Percentiles rank a stretch among this genome's conserved stretches.
Conservation (phyloP, 2,797 vertebrate genomes). For the Uromys caudimaculatus region DNA sequence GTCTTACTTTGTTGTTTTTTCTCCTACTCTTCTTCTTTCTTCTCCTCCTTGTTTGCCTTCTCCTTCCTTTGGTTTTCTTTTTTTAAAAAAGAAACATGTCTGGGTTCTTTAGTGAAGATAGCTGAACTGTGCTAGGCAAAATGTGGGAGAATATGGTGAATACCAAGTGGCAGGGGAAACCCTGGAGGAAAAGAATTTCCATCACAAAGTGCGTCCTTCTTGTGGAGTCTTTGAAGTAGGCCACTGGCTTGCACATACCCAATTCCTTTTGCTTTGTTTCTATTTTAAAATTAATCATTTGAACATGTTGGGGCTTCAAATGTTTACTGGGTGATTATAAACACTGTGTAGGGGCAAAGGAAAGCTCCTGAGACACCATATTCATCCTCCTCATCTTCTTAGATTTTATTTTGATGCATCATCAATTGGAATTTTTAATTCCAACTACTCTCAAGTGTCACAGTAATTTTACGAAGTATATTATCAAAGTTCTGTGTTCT, state of each 20-base stretch:
- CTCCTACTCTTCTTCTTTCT: neutral
- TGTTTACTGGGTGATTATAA: constrained; percentile 88
- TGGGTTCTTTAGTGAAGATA: constrained; percentile 69
- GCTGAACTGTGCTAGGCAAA: constrained; percentile 80
- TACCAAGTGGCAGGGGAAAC: constrained; percentile 84
- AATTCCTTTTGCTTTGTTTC: constrained; percentile 86
- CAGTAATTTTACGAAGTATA: constrained; percentile 81
- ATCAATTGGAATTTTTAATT: constrained; percentile 90
- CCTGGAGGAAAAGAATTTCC: constrained; percentile 87
- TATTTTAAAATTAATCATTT: constrained; percentile 87
- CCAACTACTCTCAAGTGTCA: constrained; percentile 84
- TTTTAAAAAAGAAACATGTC: constrained; percentile 76
- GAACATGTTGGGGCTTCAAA: constrained; percentile 85
- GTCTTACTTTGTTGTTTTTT: neutral
- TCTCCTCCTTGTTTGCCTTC: neutral
- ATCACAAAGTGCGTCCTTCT: constrained; percentile 87
- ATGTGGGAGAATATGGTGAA: constrained; percentile 81
- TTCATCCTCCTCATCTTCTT: constrained; percentile 85
- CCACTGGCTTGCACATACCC: constrained; percentile 81
- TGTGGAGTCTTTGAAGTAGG: constrained; percentile 87
- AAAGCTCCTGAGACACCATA: constrained; percentile 82
- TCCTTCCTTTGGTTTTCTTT: neutral
- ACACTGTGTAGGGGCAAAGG: constrained; percentile 81
- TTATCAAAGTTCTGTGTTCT: constrained; percentile 86
- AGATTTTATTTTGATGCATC: constrained; percentile 87